Base-by-base conservation (phyloP, 1,140 invertebrate species). In the Spodoptera litura region DNA sequence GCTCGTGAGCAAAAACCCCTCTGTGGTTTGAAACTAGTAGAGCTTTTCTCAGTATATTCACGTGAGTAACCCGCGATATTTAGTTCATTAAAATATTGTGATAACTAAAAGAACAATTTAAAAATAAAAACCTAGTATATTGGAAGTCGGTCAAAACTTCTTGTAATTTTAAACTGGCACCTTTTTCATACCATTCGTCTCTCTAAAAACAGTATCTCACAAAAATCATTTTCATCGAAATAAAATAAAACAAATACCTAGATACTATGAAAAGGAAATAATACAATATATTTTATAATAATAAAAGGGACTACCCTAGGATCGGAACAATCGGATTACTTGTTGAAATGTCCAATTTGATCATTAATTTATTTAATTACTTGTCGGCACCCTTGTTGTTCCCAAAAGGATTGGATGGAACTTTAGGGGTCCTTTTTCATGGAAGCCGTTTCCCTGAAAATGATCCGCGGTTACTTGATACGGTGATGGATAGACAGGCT, bases 311-410 rank as follows among this genome's bases (percentile, higher is more conserved):
- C 20, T 49, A 12, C 20, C 13, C 58, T 61, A 35, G 27, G 10
- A 13, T 15, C 8, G 13, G 62, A 25, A 49, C 38, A 66, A 66
- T 66, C 38, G 38, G 62, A 66, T 66, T 66, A 66, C 62, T 66
- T 44, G 38, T 49, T 49, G 62, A 66, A 66, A 49, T 66, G 62
- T 66, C 38, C 62, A 66, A 66, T 66, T 66, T 49, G 62, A 66
- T 66, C 62, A 66, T 66, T 66, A 66, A 66, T 66, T 66, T 66
- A 66, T 66, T 66, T 66, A 66, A 66, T 66, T 66, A 66, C 38
- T 66, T 49, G 62, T 15, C 62, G 38, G 38, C 62, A 20, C 62
- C 15, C 38, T 66, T 12, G 25, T 12, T 58, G 20, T 8, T 49
- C 62, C 38, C 62, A 25, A 25, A 49, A 38, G 62, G 62, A 25